These are phyloP conservation scores for Candoia aspera DNA, from an alignment of 2,113 vertebrate genomes.

Conservation along the genomic window DNA sequence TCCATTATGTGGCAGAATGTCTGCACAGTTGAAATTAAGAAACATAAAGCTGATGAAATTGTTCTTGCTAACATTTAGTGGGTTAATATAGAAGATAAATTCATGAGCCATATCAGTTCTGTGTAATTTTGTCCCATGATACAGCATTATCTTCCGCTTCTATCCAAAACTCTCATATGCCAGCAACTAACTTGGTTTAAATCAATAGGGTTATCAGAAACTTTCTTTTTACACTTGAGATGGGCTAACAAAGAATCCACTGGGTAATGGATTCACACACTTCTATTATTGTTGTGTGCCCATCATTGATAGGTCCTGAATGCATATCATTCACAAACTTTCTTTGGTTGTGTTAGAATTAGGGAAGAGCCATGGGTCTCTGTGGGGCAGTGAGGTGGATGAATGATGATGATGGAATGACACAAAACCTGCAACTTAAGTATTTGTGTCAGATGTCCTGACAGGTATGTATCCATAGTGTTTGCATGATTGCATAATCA, in stretches of 20 bases:
- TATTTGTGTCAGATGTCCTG: not conserved
- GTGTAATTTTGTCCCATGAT: not conserved
- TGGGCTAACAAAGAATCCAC: not conserved
- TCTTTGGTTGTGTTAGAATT: not conserved
- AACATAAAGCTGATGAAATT: not conserved
- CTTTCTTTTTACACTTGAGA: not conserved
- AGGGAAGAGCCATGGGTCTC: not conserved
- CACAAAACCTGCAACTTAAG: not conserved
- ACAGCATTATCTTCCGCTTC: rapidly evolving
- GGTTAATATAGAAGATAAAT: not conserved
- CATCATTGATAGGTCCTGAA: not conserved
- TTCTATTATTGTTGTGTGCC: not conserved
- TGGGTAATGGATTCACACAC: not conserved
- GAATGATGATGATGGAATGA: not conserved
- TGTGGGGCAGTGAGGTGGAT: not conserved
- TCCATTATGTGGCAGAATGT: not conserved
- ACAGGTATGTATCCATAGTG: not conserved
- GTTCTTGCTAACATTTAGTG: not conserved
- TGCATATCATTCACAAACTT: not conserved
- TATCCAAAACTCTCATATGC: not conserved
- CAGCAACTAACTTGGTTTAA: not conserved
- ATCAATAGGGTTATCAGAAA: not conserved
- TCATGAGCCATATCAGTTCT: not conserved
- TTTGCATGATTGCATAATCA: not conserved
- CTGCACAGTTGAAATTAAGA: not conserved